phyloP scores from a whole-genome alignment of 2,888 invertebrate species.

The Anodontia alba region DNA sequence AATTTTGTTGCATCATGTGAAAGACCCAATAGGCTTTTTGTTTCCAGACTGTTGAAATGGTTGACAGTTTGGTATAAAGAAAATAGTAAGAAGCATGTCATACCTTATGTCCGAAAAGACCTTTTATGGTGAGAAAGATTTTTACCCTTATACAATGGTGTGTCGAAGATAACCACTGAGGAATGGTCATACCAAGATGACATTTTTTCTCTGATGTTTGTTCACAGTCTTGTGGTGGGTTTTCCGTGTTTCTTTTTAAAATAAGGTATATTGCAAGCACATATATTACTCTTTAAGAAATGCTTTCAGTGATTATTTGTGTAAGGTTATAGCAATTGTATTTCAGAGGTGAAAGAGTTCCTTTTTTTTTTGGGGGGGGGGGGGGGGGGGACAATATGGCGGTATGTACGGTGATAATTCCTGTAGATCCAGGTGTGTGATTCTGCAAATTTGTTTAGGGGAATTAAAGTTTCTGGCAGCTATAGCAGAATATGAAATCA shows the following conservation, averaged over 20 bases:
- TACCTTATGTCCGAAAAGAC: too few relatives aligned
- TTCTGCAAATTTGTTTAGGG: not conserved
- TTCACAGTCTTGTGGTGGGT: slow-evolving; percentile 7
- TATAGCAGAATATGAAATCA: not conserved
- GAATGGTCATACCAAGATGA: slow-evolving; percentile 19
- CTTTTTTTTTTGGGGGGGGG: not conserved
- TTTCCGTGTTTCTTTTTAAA: slow-evolving; percentile 13
- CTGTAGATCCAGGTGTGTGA: not conserved
- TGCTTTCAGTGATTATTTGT: slow-evolving; percentile 7
- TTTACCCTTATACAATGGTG: slow-evolving; percentile 23
- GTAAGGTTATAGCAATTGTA: not conserved
- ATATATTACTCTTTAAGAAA: slow-evolving; percentile 8
- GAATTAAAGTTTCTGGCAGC: not conserved
- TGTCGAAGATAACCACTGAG: slow-evolving; percentile 5
- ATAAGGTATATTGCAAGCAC: not conserved
- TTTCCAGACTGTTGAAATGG: slow-evolving; percentile 18
- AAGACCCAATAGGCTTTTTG: slow-evolving; percentile 1
- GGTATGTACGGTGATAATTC: not conserved
- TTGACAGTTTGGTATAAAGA: not conserved
- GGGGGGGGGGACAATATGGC: not conserved
- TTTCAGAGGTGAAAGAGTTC: not conserved
- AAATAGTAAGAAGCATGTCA: not conserved
- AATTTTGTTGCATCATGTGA: slow-evolving; percentile 25
- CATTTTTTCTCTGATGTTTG: slow-evolving; percentile 19
- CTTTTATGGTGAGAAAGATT: too few relatives aligned